These are phyloP conservation scores for Ophion obscuratus DNA, from an alignment of 2,888 invertebrate genomes.

Conservation along the genomic window DNA sequence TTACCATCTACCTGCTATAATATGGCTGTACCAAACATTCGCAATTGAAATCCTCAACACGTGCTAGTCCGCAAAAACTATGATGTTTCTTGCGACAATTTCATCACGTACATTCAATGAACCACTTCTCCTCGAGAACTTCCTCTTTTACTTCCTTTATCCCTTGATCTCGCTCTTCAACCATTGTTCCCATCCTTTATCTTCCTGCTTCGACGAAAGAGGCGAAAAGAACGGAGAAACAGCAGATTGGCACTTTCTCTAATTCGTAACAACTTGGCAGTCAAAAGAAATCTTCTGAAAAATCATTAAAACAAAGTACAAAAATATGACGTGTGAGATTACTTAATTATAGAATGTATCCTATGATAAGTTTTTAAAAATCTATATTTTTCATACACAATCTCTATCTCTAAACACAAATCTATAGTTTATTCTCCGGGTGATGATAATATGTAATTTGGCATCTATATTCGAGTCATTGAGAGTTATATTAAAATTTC, in stretches of 20 bases:
- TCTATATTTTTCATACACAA: too few species aligned
- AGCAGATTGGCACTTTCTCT: not conserved
- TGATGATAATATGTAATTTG: too few species aligned
- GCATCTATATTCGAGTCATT: too few species aligned
- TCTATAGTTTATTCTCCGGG: too few species aligned
- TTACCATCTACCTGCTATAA: not conserved
- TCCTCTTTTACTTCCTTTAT: not conserved
- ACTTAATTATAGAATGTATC: too few species aligned
- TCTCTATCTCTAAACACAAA: too few species aligned
- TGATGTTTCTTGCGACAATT: slow-evolving; percentile 57
- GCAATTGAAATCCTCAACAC: slow-evolving; percentile 64
- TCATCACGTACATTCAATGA: slow-evolving; percentile 63
- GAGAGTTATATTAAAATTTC: too few species aligned
- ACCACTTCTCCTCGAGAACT: slow-evolving; percentile 36
- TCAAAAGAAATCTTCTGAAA: not conserved
- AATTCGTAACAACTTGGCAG: not conserved
- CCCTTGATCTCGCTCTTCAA: not conserved
- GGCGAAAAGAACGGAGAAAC: not conserved
- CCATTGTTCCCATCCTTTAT: not conserved
- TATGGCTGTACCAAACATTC: slow-evolving; percentile 39
- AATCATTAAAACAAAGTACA: too few species aligned
- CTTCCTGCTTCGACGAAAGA: not conserved
- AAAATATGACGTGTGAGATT: too few species aligned
- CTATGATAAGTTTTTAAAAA: too few species aligned
- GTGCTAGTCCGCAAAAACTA: slow-evolving; percentile 54